A percentile compares a stretch with the other conserved stretches of the same genome.
phyloP scores from a whole-genome alignment of 2,888 invertebrate genomes.

The Noctua pronuba region DNA sequence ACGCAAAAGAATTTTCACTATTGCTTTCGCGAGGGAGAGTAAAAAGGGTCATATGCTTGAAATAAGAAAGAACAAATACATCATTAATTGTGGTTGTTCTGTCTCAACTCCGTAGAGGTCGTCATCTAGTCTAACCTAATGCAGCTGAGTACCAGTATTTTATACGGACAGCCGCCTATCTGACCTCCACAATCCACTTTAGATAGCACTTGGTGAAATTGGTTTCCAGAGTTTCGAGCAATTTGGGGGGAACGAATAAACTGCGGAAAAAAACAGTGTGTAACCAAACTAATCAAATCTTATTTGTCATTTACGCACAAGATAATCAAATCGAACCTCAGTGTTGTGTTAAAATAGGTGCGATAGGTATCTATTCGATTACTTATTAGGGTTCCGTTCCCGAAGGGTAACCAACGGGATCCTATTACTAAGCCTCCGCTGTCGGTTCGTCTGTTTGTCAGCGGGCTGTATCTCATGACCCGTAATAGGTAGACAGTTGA shows the following conservation, averaged over 20 bases:
- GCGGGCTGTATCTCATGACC: too few species aligned
- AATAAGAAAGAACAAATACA: not conserved
- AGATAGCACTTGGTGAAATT: not conserved
- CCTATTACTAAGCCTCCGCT: too few species aligned
- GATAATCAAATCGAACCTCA: not conserved
- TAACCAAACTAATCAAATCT: not conserved
- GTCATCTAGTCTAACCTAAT: not conserved
- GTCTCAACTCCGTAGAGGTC: not conserved
- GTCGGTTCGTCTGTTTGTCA: too few species aligned
- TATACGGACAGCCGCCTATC: not conserved
- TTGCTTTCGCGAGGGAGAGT: not conserved
- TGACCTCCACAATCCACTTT: not conserved
- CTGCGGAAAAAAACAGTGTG: not conserved
- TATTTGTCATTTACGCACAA: not conserved
- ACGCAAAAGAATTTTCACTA: not conserved
- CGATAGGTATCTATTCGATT: not conserved
- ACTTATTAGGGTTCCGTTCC: not conserved
- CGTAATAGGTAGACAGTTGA: too few species aligned
- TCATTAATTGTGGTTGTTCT: not conserved
- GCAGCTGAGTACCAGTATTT: too few species aligned
- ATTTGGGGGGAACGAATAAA: not conserved
- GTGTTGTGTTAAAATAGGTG: not conserved
- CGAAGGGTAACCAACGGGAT: too few species aligned
- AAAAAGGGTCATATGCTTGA: not conserved
- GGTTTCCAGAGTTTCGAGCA: not conserved